Conservation (phyloP, 2,113 vertebrate genomes). For the Tetrax tetrax region DNA sequence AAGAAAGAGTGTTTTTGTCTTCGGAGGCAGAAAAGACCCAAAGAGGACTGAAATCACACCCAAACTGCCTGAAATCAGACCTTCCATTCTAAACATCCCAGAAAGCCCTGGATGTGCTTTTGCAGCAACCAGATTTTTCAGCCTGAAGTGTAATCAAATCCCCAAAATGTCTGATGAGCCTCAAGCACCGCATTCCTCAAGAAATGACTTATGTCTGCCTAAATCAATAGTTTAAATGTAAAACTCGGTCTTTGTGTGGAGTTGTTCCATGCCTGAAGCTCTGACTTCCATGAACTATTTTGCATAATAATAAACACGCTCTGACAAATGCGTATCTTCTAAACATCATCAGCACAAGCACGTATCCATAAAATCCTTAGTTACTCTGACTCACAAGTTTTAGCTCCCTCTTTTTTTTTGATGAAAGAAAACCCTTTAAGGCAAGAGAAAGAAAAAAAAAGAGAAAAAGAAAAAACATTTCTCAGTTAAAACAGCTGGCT, state of each 20-base stretch:
- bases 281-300: neutral
- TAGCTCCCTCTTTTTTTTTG: neutral
- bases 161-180: neutral
- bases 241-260: neutral
- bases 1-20: neutral
- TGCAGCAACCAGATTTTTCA: neutral
- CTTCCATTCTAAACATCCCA: neutral
- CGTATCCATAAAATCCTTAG: neutral
- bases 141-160: neutral
- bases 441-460: neutral
- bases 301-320: neutral
- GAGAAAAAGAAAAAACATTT: neutral
- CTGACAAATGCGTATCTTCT: neutral
- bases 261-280: conserved; percentile 1
- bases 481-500: neutral
- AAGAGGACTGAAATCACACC: neutral
- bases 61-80: neutral
- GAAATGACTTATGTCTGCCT: neutral
- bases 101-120: neutral
- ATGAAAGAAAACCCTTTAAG: neutral
- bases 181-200: neutral
- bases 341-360: neutral
- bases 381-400: neutral
- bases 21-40: neutral
- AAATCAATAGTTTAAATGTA: neutral